phyloP scores from a whole-genome alignment of 2,797 vertebrate species.

The Trachops cirrhosus region DNA sequence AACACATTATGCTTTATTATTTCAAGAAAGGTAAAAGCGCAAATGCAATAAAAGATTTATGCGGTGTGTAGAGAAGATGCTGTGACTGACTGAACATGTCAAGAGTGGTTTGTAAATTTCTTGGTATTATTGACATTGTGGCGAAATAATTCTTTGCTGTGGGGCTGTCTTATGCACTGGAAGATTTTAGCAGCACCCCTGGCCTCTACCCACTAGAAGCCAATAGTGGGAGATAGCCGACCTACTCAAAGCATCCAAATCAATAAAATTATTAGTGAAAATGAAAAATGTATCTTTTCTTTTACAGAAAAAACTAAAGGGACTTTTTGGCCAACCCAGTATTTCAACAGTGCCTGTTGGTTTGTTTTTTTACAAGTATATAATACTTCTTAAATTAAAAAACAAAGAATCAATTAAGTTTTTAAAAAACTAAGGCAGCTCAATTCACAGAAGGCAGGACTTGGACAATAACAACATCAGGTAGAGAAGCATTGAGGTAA shows the following conservation, averaged over 20 bases:
- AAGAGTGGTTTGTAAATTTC: neutral
- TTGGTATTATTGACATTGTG: neutral
- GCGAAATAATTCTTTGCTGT: neutral
- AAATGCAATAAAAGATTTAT: neutral
- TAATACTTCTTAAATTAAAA: neutral
- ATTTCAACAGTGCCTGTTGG: neutral
- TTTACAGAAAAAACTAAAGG: neutral
- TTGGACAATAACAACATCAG: neutral
- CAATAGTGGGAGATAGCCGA: neutral
- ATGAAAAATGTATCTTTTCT: neutral
- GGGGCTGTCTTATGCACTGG: neutral
- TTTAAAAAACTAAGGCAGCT: neutral
- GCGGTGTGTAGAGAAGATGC: neutral
- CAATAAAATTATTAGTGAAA: neutral
- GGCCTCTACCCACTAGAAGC: neutral
- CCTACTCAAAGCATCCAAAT: neutral
- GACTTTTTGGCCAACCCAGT: neutral
- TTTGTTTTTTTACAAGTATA: neutral
- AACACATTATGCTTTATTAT: neutral
- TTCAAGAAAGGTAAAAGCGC: neutral
- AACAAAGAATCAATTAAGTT: slow-evolving; percentile 7
- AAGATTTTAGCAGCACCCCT: neutral
- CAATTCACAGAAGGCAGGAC: neutral
- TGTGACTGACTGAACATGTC: neutral
- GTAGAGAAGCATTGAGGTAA: neutral